Evolutionary conservation across 2,888 invertebrate genomes (phyloP).

Genomic region (Esperia sulphurella): DNA sequence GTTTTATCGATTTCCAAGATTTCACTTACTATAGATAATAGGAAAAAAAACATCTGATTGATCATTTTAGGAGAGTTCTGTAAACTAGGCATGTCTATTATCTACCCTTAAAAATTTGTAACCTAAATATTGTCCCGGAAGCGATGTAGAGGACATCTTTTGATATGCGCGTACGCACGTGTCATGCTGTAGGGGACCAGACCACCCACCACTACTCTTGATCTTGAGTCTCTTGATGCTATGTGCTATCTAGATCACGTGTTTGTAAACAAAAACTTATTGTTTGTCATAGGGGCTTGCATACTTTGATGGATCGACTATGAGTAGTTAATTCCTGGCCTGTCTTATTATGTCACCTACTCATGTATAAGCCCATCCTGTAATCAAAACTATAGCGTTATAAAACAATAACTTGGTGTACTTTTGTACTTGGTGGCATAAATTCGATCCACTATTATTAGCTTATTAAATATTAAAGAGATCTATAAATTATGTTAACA

Average conservation of each 20-base stretch:
- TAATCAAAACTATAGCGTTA: no score
- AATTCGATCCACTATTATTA: no score
- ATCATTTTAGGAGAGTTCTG: background rate
- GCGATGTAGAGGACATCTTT: conserved; percentile 6
- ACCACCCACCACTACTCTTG: conserved; percentile 14
- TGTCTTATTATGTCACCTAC: no score
- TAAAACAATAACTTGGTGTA: no score
- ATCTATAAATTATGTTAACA: no score
- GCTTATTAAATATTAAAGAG: no score
- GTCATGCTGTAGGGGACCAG: conserved; percentile 17
- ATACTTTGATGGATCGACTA: conserved; percentile 8
- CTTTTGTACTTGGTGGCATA: no score
- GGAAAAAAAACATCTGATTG: no score
- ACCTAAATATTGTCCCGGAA: conserved; percentile 22
- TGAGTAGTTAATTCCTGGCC: background rate
- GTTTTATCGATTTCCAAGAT: no score
- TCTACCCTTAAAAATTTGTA: background rate
- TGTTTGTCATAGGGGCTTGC: conserved; percentile 19
- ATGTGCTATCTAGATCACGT: conserved; percentile 21
- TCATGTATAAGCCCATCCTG: no score
- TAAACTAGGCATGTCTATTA: background rate
- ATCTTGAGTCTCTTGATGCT: conserved; percentile 7
- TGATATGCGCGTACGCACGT: conserved; percentile 15
- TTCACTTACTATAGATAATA: no score
- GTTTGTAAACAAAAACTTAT: conserved; percentile 28